Evolutionary conservation across 2,888 invertebrate species (phyloP).

Genomic region (Exocentrus adspersus): DNA sequence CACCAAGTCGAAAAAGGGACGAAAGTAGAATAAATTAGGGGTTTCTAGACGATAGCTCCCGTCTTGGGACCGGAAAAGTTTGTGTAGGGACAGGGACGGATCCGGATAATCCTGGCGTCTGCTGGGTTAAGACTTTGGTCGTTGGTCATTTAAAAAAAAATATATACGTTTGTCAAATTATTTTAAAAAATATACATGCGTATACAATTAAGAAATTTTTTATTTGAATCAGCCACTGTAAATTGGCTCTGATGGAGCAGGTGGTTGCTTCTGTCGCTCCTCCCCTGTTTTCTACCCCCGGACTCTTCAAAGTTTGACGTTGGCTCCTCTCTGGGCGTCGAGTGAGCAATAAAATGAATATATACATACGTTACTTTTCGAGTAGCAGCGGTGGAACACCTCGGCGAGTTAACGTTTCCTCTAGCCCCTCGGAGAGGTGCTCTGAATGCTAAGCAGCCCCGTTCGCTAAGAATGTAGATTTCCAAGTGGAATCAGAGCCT

Average conservation of each 20-base stretch:
- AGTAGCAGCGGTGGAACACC: background rate
- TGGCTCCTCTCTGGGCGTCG: conserved; percentile 27
- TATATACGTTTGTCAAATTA: no score
- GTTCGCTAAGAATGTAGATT: conserved; percentile 15
- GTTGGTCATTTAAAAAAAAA: no score
- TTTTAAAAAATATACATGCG: no score
- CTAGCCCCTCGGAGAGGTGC: background rate
- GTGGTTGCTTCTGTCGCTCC: no score
- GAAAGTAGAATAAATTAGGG: conserved; percentile 31
- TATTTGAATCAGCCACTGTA: no score
- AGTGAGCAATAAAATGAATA: conserved; percentile 34
- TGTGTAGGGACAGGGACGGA: conserved; percentile 19
- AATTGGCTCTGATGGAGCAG: no score
- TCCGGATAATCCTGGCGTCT: background rate
- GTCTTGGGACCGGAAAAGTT: conserved; percentile 32
- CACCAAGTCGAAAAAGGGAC: conserved; percentile 17
- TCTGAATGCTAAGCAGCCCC: conserved; percentile 15
- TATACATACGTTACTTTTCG: conserved; percentile 29
- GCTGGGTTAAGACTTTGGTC: no score
- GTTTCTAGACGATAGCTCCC: conserved; percentile 29
- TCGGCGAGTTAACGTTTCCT: conserved; percentile 11
- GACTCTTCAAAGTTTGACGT: conserved; percentile 35
- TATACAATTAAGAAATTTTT: no score
- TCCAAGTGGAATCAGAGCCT: conserved; percentile 9
- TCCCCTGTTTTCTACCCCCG: conserved; percentile 8